phyloP scores from a whole-genome alignment of 2,113 vertebrate genomes.

The Gallinago media region DNA sequence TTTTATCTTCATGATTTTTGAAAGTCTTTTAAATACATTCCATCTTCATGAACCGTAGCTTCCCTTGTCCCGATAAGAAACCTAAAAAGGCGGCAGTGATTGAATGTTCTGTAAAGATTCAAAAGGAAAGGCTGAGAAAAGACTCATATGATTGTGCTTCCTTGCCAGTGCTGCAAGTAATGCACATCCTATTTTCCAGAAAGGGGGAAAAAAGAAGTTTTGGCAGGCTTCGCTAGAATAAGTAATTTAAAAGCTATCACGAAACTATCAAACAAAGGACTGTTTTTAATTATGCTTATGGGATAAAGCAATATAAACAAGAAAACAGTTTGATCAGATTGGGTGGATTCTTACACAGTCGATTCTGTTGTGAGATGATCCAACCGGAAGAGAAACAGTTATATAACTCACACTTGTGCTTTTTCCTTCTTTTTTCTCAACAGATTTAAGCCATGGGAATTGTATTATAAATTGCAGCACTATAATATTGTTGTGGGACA shows the following conservation, averaged over 20 bases:
- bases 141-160: background rate
- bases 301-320: background rate
- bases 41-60: background rate
- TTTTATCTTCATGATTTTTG: background rate
- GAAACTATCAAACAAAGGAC: background rate
- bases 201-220: background rate
- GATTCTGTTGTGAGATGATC: slow-evolving; percentile 4
- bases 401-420: no score
- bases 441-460: no score
- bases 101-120: background rate
- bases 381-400: no score
- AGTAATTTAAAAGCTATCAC: background rate
- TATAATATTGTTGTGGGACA: background rate
- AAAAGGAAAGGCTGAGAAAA: background rate
- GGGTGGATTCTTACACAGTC: background rate
- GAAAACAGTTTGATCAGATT: background rate
- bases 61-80: background rate
- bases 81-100: background rate
- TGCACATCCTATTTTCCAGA: background rate
- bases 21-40: background rate
- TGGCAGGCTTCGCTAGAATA: background rate
- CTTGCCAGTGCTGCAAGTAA: background rate
- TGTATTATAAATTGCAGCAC: background rate
- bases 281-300: background rate
- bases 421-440: no score